Evolutionary conservation across 2,113 vertebrate species (phyloP), one percentile per base, ranked within the genome.

Genomic region (Pluvianellus socialis): DNA sequence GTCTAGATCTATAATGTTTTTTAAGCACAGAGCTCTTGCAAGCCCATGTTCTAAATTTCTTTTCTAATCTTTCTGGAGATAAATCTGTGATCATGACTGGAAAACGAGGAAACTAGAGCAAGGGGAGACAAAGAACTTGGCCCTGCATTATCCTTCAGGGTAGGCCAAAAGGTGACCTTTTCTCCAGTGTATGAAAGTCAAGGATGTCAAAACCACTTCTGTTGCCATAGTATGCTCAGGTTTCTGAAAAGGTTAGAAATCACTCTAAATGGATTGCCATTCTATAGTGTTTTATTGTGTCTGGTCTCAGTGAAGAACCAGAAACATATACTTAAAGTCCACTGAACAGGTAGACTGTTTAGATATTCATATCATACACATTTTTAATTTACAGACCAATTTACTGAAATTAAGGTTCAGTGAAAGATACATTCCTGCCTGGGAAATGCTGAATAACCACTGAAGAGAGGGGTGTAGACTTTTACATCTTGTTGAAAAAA

Each of bases 351-450:
- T 80, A 55, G 28, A 47, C 20, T 55, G 18, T 47, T 96, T 74
- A 59, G 40, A 92, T 91, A 91, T 88, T 83, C 21, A 53, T 91
- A 63, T 42, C n/a, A 32, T 67, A 71, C 63, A 59, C 5, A 86
- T 92, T 89, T 94, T 94, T 89, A 91, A 92, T 63, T 28, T 83
- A 63, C 38, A 71, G 72, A 84, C 14, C 50, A 70, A 81, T 38
- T 92, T 62, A 80, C 12, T 85, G 85, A 85, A 75, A 68, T 70
- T 87, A 72, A 94, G 14, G 22, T 67, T 72, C 44, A 47, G 21
- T 82, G 90, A 85, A 71, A 79, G 45, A 63, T 18, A 21, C 2
- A 4, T 68, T 87, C 24, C 16, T 63, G 3, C 2, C 33, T 53
- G 45, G n/a, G 63, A 87, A 92, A 81, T 66, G 27, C 22, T 35